Base-by-base conservation (phyloP, 2,888 invertebrate species). In the Chesias legatella region DNA sequence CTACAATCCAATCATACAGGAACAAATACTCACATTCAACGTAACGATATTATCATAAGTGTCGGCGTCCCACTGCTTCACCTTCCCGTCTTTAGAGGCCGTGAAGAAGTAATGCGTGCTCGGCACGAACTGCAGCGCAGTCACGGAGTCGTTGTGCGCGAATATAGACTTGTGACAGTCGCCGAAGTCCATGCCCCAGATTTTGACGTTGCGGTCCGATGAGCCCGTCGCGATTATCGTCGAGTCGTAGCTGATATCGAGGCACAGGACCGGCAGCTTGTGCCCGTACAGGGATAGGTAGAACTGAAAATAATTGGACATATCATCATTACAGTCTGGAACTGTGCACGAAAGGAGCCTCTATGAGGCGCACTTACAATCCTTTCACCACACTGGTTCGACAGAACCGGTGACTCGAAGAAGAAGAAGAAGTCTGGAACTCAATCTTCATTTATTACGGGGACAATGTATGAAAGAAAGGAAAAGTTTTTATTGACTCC, bases 161-260 rank as follows among this genome's bases (percentile, higher is more conserved):
- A 98, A 97, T 56, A 99, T 90, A 0, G 98, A 98, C 64, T 92
- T 93, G 82, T 98, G 98, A 60, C 98, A 98, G 77, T 99, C 98
- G n/a, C 99, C 99, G 75, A 98, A 99, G 81, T 99, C 98, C 83
- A 99, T 90, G 22, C 99, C 99, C 99, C 99, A 99, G 48, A 99
- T 93, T 88, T 98, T 98, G 17, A 99, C 92, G 74, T 96, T 98
- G 25, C 98, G 91, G 86, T 99, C 99, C 0, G 95, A 95, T 1
- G 98, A 98, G 5, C 98, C 99, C 0, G 99, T 98, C 6, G 93
- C 95, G 51, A 99, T 94, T 11, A 99, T 73, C 6, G 91, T 91
- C 0, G 94, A 94, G 74, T 97, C 97, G 56, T 94, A 93, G 7
- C 96, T 96, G 44, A 99, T 97, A 72, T 99, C 98, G 89, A 99